phyloP scores from a whole-genome alignment of 2,888 invertebrate species.

The Suillia variegata region DNA sequence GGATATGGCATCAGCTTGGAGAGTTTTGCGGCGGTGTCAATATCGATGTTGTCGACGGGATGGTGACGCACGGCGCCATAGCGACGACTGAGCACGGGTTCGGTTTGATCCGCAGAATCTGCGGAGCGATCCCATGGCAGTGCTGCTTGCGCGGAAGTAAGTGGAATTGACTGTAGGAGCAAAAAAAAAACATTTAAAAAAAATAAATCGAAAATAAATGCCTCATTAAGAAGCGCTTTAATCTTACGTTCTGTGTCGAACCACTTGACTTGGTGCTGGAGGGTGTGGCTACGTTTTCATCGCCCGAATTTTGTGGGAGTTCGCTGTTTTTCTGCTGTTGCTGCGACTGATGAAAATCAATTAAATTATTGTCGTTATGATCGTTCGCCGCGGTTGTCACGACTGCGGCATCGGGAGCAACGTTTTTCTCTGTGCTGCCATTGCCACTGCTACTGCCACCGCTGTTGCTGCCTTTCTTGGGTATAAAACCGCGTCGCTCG shows the following conservation, averaged over 20 bases:
- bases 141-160: slow-evolving; percentile 56
- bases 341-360: slow-evolving; percentile 54
- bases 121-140: slow-evolving; percentile 59
- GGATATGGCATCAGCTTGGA: slow-evolving; percentile 56
- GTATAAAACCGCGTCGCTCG: slow-evolving; percentile 59
- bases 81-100: slow-evolving; percentile 60
- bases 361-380: slow-evolving; percentile 61
- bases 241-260: slow-evolving; percentile 22
- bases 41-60: slow-evolving; percentile 48
- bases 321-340: slow-evolving; percentile 32
- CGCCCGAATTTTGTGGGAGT: slow-evolving; percentile 36
- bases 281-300: slow-evolving; percentile 32
- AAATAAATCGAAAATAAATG: too few species aligned
- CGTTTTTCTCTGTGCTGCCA: slow-evolving; percentile 22
- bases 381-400: slow-evolving; percentile 38
- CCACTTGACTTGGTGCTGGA: slow-evolving; percentile 28
- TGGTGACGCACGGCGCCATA: slow-evolving; percentile 57
- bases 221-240: background rate
- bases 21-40: slow-evolving; percentile 55
- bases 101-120: slow-evolving; percentile 51
- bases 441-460: slow-evolving; percentile 37
- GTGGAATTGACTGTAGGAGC: too few species aligned
- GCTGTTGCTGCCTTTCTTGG: slow-evolving; percentile 48
- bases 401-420: slow-evolving; percentile 37
- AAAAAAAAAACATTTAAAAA: too few species aligned